phyloP scores from a whole-genome alignment of 2,888 invertebrate genomes.

The Phaedon cochleariae region DNA sequence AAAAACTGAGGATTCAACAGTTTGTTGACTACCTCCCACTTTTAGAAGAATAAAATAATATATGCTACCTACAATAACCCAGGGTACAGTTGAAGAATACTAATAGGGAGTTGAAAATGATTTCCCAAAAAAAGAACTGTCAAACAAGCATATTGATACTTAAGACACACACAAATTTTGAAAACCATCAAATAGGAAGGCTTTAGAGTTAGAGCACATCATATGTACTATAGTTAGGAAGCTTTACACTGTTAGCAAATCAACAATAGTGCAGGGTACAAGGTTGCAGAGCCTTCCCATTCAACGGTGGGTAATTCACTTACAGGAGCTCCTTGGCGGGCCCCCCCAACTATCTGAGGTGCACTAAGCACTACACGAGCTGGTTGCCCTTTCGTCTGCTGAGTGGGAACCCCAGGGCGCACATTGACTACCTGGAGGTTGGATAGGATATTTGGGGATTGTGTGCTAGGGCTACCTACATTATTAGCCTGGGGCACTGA shows the following conservation, averaged over 20 bases:
- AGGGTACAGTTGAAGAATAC: not conserved
- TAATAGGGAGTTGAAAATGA: not conserved
- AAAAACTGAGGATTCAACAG: not conserved
- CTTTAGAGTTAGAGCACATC: slow-evolving; percentile 32
- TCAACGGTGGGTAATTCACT: slow-evolving; percentile 58
- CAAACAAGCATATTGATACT: slow-evolving; percentile 31
- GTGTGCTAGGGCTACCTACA: slow-evolving; percentile 60
- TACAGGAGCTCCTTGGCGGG: slow-evolving; percentile 84
- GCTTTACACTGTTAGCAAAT: slow-evolving; percentile 30
- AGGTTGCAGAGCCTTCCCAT: slow-evolving; percentile 45
- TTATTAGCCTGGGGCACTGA: slow-evolving; percentile 64
- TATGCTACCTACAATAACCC: too few species aligned
- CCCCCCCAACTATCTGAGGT: slow-evolving; percentile 78
- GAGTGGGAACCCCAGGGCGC: slow-evolving; percentile 76
- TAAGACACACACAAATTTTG: slow-evolving; percentile 36
- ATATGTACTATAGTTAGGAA: slow-evolving; percentile 30
- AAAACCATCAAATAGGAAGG: slow-evolving; percentile 41
- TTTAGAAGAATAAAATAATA: too few species aligned
- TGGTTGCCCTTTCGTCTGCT: slow-evolving; percentile 79
- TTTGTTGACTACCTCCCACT: too few species aligned
- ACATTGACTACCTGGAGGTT: slow-evolving; percentile 89
- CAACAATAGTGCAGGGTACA: slow-evolving; percentile 17
- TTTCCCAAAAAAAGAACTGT: slow-evolving; percentile 14
- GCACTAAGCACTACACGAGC: slow-evolving; percentile 86
- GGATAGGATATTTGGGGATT: slow-evolving; percentile 61